These are phyloP conservation scores for Megathymus violae DNA, from an alignment of 1,140 invertebrate species.

Conservation along the genomic window DNA sequence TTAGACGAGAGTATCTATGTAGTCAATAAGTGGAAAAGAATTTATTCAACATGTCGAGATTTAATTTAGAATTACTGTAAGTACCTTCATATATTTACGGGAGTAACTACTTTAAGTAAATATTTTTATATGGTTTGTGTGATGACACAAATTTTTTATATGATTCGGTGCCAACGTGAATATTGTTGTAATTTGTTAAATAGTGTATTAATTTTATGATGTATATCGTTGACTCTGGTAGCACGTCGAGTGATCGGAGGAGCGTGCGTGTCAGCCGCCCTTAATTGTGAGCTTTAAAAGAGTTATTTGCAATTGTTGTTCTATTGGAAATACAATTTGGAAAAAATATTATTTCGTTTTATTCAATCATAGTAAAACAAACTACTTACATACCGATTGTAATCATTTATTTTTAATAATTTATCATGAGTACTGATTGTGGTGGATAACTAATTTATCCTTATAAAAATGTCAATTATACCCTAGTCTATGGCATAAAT, in stretches of 20 bases:
- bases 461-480: slow-evolving; percentile 13
- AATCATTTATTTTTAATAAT: slow-evolving; percentile 6
- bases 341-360: slow-evolving; percentile 56
- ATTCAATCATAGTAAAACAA: slow-evolving; percentile 33
- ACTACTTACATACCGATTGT: not conserved
- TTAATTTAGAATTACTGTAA: slow-evolving; percentile 75
- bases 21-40: slow-evolving; percentile 70
- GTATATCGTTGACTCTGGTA: slow-evolving; percentile 76
- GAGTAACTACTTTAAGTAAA: slow-evolving; percentile 74
- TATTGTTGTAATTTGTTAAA: slow-evolving; percentile 83
- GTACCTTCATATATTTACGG: slow-evolving; percentile 67
- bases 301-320: slow-evolving; percentile 81
- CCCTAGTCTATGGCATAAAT: slow-evolving; percentile 24
- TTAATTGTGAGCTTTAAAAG: slow-evolving; percentile 68
- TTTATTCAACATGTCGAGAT: slow-evolving; percentile 77
- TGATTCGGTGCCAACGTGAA: slow-evolving; percentile 82
- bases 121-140: slow-evolving; percentile 81
- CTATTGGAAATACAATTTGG: slow-evolving; percentile 79
- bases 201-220: slow-evolving; percentile 80
- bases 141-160: slow-evolving; percentile 77
- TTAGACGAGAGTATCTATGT: slow-evolving; percentile 64
- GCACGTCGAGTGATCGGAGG: slow-evolving; percentile 50
- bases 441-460: slow-evolving; percentile 4
- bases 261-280: slow-evolving; percentile 43
- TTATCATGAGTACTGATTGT: not conserved